phyloP scores from a whole-genome alignment of 2,797 vertebrate genomes.

The Acipenser transmontanus region DNA sequence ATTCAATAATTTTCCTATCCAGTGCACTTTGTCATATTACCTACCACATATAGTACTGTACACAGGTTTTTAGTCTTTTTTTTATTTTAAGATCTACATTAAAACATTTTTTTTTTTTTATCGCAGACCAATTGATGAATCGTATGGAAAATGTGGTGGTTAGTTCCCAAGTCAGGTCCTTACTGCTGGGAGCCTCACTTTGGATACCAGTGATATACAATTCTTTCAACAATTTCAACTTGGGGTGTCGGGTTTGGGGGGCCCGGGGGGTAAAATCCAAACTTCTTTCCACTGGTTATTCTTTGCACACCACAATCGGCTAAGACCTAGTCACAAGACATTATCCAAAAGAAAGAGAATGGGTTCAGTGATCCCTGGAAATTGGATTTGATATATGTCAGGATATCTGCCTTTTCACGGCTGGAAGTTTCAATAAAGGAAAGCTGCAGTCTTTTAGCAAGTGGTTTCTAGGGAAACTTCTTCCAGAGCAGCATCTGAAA shows the following conservation, averaged over 20 bases:
- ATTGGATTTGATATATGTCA: conserved; percentile 74
- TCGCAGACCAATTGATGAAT: too few relatives aligned
- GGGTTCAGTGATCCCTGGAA: conserved; percentile 79
- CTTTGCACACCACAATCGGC: conserved; percentile 46
- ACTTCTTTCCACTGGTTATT: conserved; percentile 31
- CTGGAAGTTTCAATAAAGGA: conserved; percentile 66
- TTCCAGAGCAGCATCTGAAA: conserved; percentile 73
- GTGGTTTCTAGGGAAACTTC: conserved; percentile 75
- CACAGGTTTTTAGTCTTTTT: too few relatives aligned
- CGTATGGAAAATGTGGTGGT: too few relatives aligned
- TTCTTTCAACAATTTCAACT: too few relatives aligned
- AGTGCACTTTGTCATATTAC: too few relatives aligned
- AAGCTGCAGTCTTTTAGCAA: conserved; percentile 68
- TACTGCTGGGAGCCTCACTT: too few relatives aligned
- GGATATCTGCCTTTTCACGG: conserved; percentile 73
- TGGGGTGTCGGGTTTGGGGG: not conserved
- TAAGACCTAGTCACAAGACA: conserved; percentile 68
- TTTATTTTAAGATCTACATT: too few relatives aligned
- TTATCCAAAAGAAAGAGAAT: conserved; percentile 70
- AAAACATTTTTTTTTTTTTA: too few relatives aligned
- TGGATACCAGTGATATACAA: too few relatives aligned
- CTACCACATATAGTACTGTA: too few relatives aligned
- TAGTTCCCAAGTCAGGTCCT: too few relatives aligned
- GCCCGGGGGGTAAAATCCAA: not conserved
- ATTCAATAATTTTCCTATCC: too few relatives aligned